phyloP scores from a whole-genome alignment of 2,888 invertebrate species.

The Octodonta nipae region DNA sequence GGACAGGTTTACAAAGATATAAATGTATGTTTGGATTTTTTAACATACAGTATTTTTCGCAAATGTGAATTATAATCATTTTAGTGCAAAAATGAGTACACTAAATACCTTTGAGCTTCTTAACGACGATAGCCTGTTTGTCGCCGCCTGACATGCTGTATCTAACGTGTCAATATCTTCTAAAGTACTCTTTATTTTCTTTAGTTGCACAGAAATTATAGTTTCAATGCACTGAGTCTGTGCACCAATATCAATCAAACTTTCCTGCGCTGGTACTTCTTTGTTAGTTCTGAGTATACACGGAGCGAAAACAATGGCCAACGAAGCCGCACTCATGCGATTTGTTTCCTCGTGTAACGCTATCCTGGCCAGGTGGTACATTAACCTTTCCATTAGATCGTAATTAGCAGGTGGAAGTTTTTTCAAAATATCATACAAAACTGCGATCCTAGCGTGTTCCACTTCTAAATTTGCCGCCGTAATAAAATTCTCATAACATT shows the following conservation, averaged over 20 bases:
- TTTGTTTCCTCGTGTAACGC: slow-evolving; percentile 77
- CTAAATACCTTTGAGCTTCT: slow-evolving; percentile 56
- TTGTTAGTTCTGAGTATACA: slow-evolving; percentile 83
- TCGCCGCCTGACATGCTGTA: slow-evolving; percentile 72
- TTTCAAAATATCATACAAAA: slow-evolving; percentile 73
- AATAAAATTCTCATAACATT: slow-evolving; percentile 87
- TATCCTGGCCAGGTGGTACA: slow-evolving; percentile 83
- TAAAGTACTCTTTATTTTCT: slow-evolving; percentile 69
- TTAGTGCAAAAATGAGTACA: too few relatives aligned
- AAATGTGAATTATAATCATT: too few relatives aligned
- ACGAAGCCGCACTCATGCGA: slow-evolving; percentile 79
- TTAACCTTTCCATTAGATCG: slow-evolving; percentile 78
- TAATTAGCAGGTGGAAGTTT: slow-evolving; percentile 81
- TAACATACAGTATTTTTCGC: too few relatives aligned
- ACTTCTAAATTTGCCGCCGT: slow-evolving; percentile 76
- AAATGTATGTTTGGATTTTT: too few relatives aligned
- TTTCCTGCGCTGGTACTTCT: slow-evolving; percentile 77
- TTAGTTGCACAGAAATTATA: slow-evolving; percentile 74
- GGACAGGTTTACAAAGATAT: too few relatives aligned
- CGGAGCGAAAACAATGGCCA: slow-evolving; percentile 90
- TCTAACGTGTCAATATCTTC: slow-evolving; percentile 85
- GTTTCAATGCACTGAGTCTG: slow-evolving; percentile 85
- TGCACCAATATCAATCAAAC: slow-evolving; percentile 75
- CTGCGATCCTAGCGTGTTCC: slow-evolving; percentile 66
- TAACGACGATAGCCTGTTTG: slow-evolving; percentile 62